Conservation (phyloP, 2,797 vertebrate species). For the Acrossocheilus wenchowensis region DNA sequence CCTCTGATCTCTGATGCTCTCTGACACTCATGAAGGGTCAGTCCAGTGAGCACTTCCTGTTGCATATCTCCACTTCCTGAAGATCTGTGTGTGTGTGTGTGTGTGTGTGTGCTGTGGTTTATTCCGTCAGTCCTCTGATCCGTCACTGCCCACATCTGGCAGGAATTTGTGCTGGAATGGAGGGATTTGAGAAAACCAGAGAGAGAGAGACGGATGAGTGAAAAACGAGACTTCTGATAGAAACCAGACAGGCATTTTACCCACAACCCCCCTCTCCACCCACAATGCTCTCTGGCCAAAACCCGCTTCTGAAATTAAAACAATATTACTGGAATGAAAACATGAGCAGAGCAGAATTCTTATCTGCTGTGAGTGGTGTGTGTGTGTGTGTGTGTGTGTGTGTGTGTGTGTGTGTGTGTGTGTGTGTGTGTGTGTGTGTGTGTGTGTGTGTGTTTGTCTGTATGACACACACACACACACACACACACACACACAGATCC, state of each 20-base stretch:
- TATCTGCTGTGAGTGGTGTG: constrained; percentile 11
- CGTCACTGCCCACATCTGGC: constrained; percentile 56
- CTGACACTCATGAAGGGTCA: constrained; percentile 15
- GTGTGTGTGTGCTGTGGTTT: constrained; percentile 7
- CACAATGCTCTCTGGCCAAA: constrained; percentile 45
- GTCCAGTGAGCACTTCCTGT: constrained; percentile 30
- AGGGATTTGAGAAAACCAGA: constrained; percentile 10
- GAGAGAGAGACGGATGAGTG: constrained; percentile 25
- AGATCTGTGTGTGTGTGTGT: background rate
- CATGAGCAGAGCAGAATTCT: constrained; percentile 22
- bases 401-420: too few species aligned
- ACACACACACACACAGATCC: too few species aligned
- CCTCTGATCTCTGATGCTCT: constrained; percentile 20
- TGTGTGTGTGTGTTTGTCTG: too few species aligned
- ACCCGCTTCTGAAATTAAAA: constrained; percentile 52
- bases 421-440: too few species aligned
- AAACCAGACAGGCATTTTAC: constrained; percentile 54
- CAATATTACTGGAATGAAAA: constrained; percentile 54
- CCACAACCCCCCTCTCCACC: constrained; percentile 41
- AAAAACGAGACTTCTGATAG: constrained; percentile 51
- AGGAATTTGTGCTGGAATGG: constrained; percentile 58
- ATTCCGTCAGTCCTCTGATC: constrained; percentile 42
- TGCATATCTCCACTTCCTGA: constrained; percentile 1
- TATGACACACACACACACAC: too few species aligned
- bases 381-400: too few species aligned